A percentile compares a stretch with the other conserved stretches of the same genome.
Conservation (phyloP, 2,113 vertebrate genomes). For the Laticauda laticaudata region DNA sequence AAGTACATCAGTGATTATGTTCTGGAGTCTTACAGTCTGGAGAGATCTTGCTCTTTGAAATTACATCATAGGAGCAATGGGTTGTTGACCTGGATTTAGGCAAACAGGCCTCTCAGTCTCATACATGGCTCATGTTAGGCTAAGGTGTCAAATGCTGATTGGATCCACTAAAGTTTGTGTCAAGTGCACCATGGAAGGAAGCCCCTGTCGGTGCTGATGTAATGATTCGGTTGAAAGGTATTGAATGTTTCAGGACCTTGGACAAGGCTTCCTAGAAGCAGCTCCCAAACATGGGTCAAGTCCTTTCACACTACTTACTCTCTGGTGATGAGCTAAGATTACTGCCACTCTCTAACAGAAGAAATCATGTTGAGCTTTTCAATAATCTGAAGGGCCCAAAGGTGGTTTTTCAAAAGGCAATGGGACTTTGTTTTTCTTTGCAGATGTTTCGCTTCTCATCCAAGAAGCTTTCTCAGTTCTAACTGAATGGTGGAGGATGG, state of each 20-base stretch:
- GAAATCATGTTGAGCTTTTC: background rate
- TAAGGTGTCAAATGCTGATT: background rate
- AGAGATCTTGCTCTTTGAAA: background rate
- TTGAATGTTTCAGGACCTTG: conserved; percentile 21
- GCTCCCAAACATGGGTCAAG: background rate
- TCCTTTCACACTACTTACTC: background rate
- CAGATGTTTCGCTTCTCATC: background rate
- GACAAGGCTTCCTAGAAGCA: background rate
- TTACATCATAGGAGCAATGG: too few species aligned
- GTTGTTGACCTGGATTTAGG: background rate
- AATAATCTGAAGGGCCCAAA: background rate
- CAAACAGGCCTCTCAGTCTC: background rate
- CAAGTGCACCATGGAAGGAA: background rate
- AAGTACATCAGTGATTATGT: background rate
- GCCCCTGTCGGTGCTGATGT: background rate
- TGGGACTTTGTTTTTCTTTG: background rate
- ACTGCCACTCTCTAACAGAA: background rate
- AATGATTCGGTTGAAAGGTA: background rate
- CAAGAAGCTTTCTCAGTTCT: background rate
- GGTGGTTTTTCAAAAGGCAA: background rate
- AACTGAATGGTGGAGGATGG: background rate
- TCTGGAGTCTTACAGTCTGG: background rate
- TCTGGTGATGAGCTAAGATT: background rate
- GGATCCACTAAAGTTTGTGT: background rate
- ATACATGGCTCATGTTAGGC: background rate